These are phyloP conservation scores for Arge pagana DNA, from an alignment of 2,888 invertebrate genomes.

Conservation along the genomic window DNA sequence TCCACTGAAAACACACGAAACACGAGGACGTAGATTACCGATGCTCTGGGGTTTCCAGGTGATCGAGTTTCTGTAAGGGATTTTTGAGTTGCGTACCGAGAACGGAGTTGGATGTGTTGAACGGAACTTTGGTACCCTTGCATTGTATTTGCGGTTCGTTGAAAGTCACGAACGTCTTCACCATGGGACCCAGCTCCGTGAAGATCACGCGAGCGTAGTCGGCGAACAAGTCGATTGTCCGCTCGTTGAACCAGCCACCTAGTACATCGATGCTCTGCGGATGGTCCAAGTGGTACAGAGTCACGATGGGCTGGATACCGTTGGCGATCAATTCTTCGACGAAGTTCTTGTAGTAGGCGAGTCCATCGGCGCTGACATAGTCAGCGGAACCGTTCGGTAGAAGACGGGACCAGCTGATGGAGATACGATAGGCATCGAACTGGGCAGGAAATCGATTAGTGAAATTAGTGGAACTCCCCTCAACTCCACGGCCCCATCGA, in stretches of 20 bases:
- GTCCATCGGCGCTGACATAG: constrained; percentile 52
- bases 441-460: no score
- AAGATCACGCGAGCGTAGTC: constrained; percentile 67
- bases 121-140: no score
- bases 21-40: no score
- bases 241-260: constrained; percentile 70
- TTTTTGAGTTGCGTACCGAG: no score
- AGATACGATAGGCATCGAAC: constrained; percentile 32
- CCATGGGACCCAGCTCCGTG: constrained; percentile 65
- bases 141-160: constrained; percentile 72
- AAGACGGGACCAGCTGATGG: constrained; percentile 56
- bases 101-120: no score
- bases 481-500: no score
- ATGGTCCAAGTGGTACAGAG: constrained; percentile 73
- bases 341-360: constrained; percentile 57
- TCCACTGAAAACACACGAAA: no score
- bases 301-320: constrained; percentile 72
- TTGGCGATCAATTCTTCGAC: constrained; percentile 58
- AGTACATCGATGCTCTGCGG: constrained; percentile 68
- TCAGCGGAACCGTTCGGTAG: constrained; percentile 49
- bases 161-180: constrained; percentile 73
- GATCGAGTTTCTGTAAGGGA: no score
- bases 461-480: no score
- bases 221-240: constrained; percentile 66
- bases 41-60: no score